These are phyloP conservation scores for Serranus cabrilla DNA, from an alignment of 2,797 vertebrate genomes.

Conservation along the genomic window DNA sequence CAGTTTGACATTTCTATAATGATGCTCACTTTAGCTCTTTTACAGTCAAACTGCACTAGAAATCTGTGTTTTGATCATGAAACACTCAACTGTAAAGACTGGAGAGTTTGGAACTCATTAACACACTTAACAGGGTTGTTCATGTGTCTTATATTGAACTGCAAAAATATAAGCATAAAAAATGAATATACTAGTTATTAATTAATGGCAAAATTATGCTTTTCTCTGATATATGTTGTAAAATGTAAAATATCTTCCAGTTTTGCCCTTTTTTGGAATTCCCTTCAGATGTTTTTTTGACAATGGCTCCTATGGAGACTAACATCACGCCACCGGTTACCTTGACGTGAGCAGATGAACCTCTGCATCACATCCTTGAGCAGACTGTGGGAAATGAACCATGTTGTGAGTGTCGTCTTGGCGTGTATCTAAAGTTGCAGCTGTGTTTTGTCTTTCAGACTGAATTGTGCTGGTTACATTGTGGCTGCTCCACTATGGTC, in stretches of 20 bases:
- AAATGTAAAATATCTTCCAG: not conserved
- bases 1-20: not conserved
- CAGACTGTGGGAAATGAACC: too few relatives aligned
- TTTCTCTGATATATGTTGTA: not conserved
- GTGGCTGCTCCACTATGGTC: too few relatives aligned
- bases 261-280: not conserved
- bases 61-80: not conserved
- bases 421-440: too few relatives aligned
- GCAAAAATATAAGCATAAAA: not conserved
- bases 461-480: too few relatives aligned
- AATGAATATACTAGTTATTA: not conserved
- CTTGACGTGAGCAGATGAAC: too few relatives aligned
- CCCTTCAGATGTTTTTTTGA: too few relatives aligned
- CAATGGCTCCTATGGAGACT: too few relatives aligned
- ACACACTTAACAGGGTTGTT: not conserved
- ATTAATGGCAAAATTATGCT: not conserved
- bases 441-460: too few relatives aligned
- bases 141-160: not conserved
- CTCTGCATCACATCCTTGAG: too few relatives aligned
- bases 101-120: not conserved
- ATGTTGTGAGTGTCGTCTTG: too few relatives aligned
- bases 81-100: not conserved
- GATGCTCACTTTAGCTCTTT: not conserved
- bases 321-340: too few relatives aligned
- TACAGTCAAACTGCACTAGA: not conserved